Evolutionary conservation across 2,888 invertebrate species (phyloP), one percentile per base, ranked within the genome.

Genomic region (Drosophila affinis): DNA sequence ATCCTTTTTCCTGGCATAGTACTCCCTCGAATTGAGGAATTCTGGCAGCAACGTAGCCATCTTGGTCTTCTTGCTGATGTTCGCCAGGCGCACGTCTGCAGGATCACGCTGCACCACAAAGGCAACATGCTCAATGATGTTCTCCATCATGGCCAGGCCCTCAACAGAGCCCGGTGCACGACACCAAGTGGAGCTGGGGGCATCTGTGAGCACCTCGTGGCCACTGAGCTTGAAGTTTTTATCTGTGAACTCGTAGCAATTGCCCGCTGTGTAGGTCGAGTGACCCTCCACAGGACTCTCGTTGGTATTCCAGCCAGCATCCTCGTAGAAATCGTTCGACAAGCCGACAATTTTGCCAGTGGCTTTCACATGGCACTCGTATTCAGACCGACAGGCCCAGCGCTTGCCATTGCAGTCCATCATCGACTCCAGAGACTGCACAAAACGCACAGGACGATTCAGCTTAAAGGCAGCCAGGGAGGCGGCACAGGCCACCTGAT

Each of bases 401-500:
- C 97, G 93, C 89, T 95, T 96, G 1, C 97, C 97, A 4, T 95
- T 87, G 9, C 94, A 92, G 57, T 94, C 93, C 94, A 97, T 95
- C 89, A 95, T 96, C 21, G 95, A 94, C 80, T 95, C 95, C 55
- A 97, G 93, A 18, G 95, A 93, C 91, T 96, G 91, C 1, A 95
- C 93, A 65, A 97, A 94, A 17, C 96, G 94, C 0, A 96, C 95
- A 0, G 97, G 96, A 32, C 94, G 93, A 79, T 93, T 91, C 0
- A 91, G 76, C 62, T 89, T 90, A 72, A 94, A 91, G 0, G 96
- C 94, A 0, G 95, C 97, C 14, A 98, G 85, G 0, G 96, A 95
- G 64, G 95, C 94, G 0, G 95, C 95, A 39, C 94, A 93, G 0
- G 95, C 94, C 0, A 95, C 89, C 14, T 94, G 93, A 14, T 92